A percentile compares a stretch with the other conserved stretches of the same genome.
These are phyloP conservation scores for Henricia sp. DNA, from an alignment of 53 echinoderm and acorn worm genomes.

Conservation along the genomic window DNA sequence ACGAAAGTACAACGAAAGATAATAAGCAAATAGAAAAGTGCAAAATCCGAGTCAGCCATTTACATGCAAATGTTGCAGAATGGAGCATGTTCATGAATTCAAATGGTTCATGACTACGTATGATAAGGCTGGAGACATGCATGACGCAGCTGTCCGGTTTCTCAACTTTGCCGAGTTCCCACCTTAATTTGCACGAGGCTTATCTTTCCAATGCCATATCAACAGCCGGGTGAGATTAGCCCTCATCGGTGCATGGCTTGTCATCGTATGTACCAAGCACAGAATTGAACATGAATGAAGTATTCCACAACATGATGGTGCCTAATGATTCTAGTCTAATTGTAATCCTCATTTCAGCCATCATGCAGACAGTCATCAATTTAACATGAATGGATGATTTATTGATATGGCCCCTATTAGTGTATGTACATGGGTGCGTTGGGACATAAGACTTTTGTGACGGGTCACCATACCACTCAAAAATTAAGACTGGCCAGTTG, in stretches of 20 bases:
- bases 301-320: background rate
- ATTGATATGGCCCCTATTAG: background rate
- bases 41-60: no score
- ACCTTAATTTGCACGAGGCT: background rate
- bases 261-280: background rate
- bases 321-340: background rate
- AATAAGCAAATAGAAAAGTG: no score
- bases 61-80: no score
- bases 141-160: background rate
- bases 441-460: no score
- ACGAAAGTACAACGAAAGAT: no score
- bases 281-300: background rate
- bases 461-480: no score
- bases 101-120: no score
- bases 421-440: no score
- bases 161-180: background rate
- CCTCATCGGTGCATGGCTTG: background rate
- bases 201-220: background rate
- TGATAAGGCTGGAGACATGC: no score
- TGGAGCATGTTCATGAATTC: no score
- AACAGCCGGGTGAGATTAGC: constrained; percentile 15
- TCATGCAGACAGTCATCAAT: background rate
- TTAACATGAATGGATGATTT: background rate
- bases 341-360: background rate
- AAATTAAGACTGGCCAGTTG: no score